Evolutionary conservation across 2,888 invertebrate species (phyloP), one percentile per base, ranked within the genome.

Genomic region (Cybosia mesomella): DNA sequence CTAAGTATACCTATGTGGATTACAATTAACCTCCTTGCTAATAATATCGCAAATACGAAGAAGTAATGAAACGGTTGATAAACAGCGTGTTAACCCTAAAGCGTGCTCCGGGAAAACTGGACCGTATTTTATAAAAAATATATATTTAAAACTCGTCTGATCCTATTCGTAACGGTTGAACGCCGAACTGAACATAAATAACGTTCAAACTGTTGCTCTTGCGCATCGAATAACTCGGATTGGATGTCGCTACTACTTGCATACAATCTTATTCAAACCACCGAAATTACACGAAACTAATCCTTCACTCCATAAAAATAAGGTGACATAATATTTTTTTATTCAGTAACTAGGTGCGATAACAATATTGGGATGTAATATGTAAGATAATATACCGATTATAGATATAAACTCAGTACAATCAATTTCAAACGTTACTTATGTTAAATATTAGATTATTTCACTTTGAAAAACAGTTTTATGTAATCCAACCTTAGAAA

Each of bases 181-280:
- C 76, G 74, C 75, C 71, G 73, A 83, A 75, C 82, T 83, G 78
- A 83, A 81, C 87, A 85, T 90, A 90, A 90, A 90, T 89, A 83
- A 86, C 70, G 57, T 76, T 80, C 81, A 85, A 89, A 89, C 83
- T 83, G 86, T 85, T 84, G 83, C 83, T 83, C 79, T 66, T 72
- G 80, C 77, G 81, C 83, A 81, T 82, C 78, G 73, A 77, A 77
- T 83, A 81, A 81, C 84, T 80, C 77, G 83, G 80, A 85, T 85
- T 83, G 84, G 80, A 76, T 81, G 83, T 85, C 83, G 86, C 89
- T 89, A 88, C 89, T 79, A 83, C 74, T 74, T 72, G 34, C 60
- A 55, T 66, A 73, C 74, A 54, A 77, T 71, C 71, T 74, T 70
- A 61, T 58, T 36, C 11, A 13, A 49, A 24, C 9, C n/a, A 2